Conservation (phyloP, 2,797 vertebrate species). For the Mormyrus proboscirostris region DNA sequence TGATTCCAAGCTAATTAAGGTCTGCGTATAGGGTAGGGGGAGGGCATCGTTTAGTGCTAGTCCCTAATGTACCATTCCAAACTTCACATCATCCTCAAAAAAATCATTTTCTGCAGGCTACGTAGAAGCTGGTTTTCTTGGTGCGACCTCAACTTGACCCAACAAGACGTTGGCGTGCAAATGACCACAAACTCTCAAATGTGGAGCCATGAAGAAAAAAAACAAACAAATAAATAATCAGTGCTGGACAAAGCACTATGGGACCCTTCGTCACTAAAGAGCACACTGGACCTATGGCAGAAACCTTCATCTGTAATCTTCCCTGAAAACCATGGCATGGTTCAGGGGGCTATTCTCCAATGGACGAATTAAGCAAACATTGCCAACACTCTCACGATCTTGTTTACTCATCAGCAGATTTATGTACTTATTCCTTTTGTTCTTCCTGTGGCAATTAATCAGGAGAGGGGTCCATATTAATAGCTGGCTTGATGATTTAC, state of each 20-base stretch:
- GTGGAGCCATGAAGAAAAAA: not conserved
- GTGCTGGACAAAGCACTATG: not conserved
- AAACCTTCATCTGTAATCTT: not conserved
- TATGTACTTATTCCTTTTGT: slow-evolving; percentile 37
- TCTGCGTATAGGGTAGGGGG: slow-evolving; percentile 69
- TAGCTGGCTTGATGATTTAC: slow-evolving; percentile 44
- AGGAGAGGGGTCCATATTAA: slow-evolving; percentile 56
- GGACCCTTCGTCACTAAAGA: not conserved
- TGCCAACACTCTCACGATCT: not conserved
- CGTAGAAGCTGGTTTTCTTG: slow-evolving; percentile 59
- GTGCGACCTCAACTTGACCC: slow-evolving; percentile 48
- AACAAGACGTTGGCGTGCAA: not conserved
- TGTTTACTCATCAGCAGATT: not conserved
- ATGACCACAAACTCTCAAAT: not conserved
- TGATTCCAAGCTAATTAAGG: slow-evolving; percentile 76
- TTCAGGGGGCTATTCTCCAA: not conserved
- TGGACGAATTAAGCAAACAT: not conserved
- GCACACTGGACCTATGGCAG: not conserved
- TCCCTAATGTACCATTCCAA: slow-evolving; percentile 68
- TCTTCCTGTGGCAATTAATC: slow-evolving; percentile 46
- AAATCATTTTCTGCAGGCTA: slow-evolving; percentile 67
- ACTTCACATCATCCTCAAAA: slow-evolving; percentile 72
- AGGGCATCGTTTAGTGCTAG: slow-evolving; percentile 68
- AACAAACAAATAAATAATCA: not conserved
- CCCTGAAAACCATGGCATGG: not conserved